Evolutionary conservation across 2,888 invertebrate genomes (phyloP), one percentile per base, ranked within the genome.

Genomic region (Synergus itoensis): DNA sequence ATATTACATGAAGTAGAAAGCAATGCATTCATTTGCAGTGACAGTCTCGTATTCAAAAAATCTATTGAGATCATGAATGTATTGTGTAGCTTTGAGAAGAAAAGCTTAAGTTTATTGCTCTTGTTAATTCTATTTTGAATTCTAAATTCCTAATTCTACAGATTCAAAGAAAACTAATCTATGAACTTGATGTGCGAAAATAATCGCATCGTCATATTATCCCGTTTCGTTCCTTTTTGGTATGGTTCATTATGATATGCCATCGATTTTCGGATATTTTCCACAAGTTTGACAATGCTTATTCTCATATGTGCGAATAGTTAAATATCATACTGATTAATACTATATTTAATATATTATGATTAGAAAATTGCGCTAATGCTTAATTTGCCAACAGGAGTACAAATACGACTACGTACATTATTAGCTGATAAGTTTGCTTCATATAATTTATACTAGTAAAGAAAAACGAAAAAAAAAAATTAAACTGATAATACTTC

Each of bases 231-330:
- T 60, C 12, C 21, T 60, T 60, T 60, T 60, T 60, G 60, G 18
- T 57, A 57, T 57, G 57, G 18, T 57, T 57, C 57, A 21, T 21
- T 57, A 57, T 57, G 57, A 57, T 57, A 57, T 57, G 57, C 57
- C 21, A 18, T 57, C 57, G 18, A 57, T 57, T 57, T 57, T 57
- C 3, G 18, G 21, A 57, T 21, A 4, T 57, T 18, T 57, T 9
- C 11, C 18, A 18, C n/a, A 9, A 57, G 21, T 57, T 18, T 57
- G 18, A 57, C 57, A 57, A 21, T 57, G 18, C 18, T 57, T 21
- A 57, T 21, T 11, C 11, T 57, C 57, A 18, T 21, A 57, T 9
- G 18, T 21, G 57, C 3, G 57, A 57, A 11, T 11, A 21, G 8
- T n/a, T 21, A 7, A 57, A n/a, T 57, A 18, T 18, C 9, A 18